Base-by-base conservation (phyloP, 2,888 invertebrate species). In the Acleris sparsana region DNA sequence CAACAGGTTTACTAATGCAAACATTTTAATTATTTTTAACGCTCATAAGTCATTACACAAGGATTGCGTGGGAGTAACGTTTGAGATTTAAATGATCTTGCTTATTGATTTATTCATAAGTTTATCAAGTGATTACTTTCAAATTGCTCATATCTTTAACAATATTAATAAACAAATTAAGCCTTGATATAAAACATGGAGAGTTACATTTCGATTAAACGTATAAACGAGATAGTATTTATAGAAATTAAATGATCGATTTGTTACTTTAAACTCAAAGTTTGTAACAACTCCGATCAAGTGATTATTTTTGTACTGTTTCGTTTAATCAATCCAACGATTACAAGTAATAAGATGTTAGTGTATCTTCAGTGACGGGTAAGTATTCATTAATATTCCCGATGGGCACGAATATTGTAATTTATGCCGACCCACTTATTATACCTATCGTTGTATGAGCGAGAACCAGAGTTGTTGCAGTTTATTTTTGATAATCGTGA, bases 101-200 rank as follows among this genome's bases (percentile, higher is more conserved):
- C 44, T 48, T 46, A 46, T 52, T 65, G 55, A 61, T 65, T 65
- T 61, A 65, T 65, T 61, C 65, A 65, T 65, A 65, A 56, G 33
- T 44, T 64, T 17, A 17, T 29, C 22, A 6, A 46, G 7, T 20
- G 18, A 22, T 20, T 22, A 25, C 57, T 57, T 25, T 25, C 2
- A 20, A 25, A 7, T 39, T 5, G 6, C 56, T 44, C 25, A 13
- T 17, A 25, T 44, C 25, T 33, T 33, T 29, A 11, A 16, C 6
- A 22, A 43, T 11, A 20, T 16, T 5, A n/a, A 16, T n/a, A 44
- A n/a, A 13, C n/a, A 44, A 44, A n/a, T 1, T 1, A 46, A 6
- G 0, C n/a, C 46, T 46, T 46, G 17, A n/a, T 46, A 17, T 7
- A 17, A 16, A n/a, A 39, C 1, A 13, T 39, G 1, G 13, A 39